A percentile compares a stretch with the other conserved stretches of the same genome.
These are phyloP conservation scores for Deilephila elpenor DNA, from an alignment of 2,888 invertebrate genomes.

Conservation along the genomic window DNA sequence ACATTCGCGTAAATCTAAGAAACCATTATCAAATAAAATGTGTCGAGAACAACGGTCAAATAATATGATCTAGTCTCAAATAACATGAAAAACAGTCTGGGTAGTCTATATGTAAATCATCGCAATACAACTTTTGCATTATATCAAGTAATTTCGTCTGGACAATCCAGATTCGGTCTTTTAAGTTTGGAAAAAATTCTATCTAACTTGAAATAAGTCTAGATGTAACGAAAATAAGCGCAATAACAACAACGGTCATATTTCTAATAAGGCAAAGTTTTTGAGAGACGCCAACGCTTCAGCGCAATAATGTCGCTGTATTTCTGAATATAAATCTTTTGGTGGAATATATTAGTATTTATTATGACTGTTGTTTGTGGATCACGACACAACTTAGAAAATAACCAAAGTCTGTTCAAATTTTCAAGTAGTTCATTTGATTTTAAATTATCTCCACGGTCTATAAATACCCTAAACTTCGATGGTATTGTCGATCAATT, in stretches of 20 bases:
- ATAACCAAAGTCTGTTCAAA: no score
- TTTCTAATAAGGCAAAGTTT: neutral
- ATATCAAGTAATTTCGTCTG: conserved; percentile 13
- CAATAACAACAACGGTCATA: conserved; percentile 11
- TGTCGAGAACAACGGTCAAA: neutral
- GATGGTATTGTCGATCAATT: no score
- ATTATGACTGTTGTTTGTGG: neutral
- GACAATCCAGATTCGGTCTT: neutral
- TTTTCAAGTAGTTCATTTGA: no score
- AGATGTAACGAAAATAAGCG: neutral
- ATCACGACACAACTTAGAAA: no score
- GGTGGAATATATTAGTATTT: neutral
- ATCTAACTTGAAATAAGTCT: conserved; percentile 16
- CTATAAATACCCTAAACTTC: no score
- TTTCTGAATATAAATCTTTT: neutral
- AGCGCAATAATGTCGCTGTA: no score
- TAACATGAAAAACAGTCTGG: neutral
- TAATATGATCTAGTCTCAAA: neutral
- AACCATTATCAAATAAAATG: neutral
- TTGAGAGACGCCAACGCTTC: neutral
- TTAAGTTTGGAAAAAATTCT: neutral
- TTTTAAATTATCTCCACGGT: no score
- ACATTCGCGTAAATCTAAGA: no score
- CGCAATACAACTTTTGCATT: neutral
- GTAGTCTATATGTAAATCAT: neutral